Evolutionary conservation across 2,888 invertebrate genomes (phyloP).

Genomic region (Heteromurus nitidus): DNA sequence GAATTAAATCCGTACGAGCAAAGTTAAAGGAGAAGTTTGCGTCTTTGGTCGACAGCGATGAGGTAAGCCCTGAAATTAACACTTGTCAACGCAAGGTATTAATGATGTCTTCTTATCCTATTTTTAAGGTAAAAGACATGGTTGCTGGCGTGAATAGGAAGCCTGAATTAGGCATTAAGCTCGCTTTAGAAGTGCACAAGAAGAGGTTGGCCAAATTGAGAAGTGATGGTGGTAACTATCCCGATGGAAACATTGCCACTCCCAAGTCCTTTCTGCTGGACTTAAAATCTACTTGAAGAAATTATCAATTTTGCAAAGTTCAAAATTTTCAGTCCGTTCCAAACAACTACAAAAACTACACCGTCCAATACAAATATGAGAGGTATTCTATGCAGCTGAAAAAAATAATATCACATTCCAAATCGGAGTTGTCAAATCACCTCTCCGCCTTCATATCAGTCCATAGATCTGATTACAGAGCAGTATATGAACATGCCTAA

Average conservation of each 20-base stretch:
- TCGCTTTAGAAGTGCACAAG: constrained; percentile 86
- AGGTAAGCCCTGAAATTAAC: constrained; percentile 77
- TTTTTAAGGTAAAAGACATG: not conserved
- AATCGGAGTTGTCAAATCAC: too few species aligned
- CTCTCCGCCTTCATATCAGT: too few species aligned
- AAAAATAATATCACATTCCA: too few species aligned
- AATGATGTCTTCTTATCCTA: not conserved
- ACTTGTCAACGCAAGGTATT: too few species aligned
- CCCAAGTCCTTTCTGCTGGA: not conserved
- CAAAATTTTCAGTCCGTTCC: not conserved
- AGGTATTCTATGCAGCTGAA: too few species aligned
- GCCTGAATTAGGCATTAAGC: constrained; percentile 91
- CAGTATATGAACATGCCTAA: too few species aligned
- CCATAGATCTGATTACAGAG: too few species aligned
- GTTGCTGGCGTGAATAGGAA: constrained; percentile 79
- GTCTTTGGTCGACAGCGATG: constrained; percentile 86
- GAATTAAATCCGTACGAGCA: constrained; percentile 88
- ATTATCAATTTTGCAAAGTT: too few species aligned
- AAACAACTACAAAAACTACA: not conserved
- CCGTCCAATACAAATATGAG: not conserved
- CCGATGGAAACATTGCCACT: not conserved
- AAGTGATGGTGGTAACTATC: not conserved
- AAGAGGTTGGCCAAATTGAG: constrained; percentile 3
- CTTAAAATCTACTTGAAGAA: not conserved
- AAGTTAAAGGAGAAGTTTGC: constrained; percentile 86